Base-by-base conservation (phyloP, 2,888 invertebrate species). In the Agonopterix subpropinquella region DNA sequence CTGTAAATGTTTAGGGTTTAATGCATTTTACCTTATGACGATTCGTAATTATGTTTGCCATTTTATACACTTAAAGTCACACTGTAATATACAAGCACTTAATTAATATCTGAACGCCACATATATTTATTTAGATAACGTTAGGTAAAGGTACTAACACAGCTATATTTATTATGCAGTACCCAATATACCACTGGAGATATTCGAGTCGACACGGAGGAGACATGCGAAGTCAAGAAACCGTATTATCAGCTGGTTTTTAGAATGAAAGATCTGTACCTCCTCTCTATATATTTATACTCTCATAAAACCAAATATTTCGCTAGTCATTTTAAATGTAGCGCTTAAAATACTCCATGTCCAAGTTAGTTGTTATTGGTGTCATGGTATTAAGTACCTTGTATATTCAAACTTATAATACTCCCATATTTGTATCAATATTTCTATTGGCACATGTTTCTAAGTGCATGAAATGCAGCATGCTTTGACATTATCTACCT, bases 111-210 rank as follows among this genome's bases (percentile, higher is more conserved):
- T 28, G 28, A 44, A 9, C 28, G 28, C 43, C 11, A 15, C 18
- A n/a, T 8, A 4, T 44, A 8, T 35, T 11, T 46, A 41, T 35
- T 35, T 41, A 36, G 8, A 41, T 48, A 48, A 51, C 36, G 36
- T 60, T 56, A 54, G 53, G 61, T 62, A 63, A 61, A 65, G 62
- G 69, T 66, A 86, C 86, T 87, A 88, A 88, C 86, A 80, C 75
- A 74, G 76, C 77, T 77, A 78, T 85, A 81, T 85, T 87, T 86
- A 85, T 86, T 83, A 83, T 81, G 76, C 89, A 89, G 89, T 89
- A 88, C 89, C 89, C 83, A 89, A 89, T 89, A 89, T 89, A 71
- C 88, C 89, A 65, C 86, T 88, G 89, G 89, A 89, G 85, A 77
- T 89, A 77, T 83, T 88, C 85, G 89, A 89, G 89, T 88, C 89